phyloP scores from a whole-genome alignment of 2,888 invertebrate genomes.

The Cerceris rybyensis region DNA sequence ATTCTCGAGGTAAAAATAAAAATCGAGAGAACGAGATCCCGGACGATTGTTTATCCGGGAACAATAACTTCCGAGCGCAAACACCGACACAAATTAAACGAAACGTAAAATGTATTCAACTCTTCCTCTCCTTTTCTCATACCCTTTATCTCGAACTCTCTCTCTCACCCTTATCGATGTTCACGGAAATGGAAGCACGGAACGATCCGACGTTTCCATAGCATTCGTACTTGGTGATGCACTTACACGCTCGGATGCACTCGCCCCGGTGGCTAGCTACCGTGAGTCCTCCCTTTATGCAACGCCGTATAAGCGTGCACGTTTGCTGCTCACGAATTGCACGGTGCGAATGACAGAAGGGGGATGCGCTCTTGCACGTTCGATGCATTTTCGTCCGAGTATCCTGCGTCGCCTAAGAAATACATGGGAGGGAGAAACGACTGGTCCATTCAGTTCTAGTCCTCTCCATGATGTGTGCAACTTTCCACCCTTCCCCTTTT shows the following conservation, averaged over 20 bases:
- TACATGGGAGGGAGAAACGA: not conserved
- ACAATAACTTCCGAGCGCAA: not conserved
- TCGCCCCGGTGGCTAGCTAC: conserved; percentile 8
- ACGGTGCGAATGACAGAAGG: conserved; percentile 64
- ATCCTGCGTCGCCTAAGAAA: conserved; percentile 27
- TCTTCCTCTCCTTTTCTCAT: not conserved
- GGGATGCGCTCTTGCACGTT: conserved; percentile 43
- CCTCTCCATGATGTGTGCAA: conserved; percentile 36
- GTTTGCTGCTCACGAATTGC: conserved; percentile 15
- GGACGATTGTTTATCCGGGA: not conserved
- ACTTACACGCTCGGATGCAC: conserved; percentile 28
- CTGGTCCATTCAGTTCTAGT: conserved; percentile 43
- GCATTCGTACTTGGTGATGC: conserved; percentile 17
- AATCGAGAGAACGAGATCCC: no score
- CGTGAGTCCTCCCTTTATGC: conserved; percentile 15
- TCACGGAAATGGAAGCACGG: conserved; percentile 4
- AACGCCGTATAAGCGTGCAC: not conserved
- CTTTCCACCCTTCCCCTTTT: conserved; percentile 13
- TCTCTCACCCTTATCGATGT: conserved; percentile 20
- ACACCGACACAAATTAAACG: conserved; percentile 20
- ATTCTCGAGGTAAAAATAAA: no score
- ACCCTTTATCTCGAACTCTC: no score
- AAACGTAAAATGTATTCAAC: conserved; percentile 20
- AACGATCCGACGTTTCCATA: conserved; percentile 24
- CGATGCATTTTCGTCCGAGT: conserved; percentile 50